Conservation (phyloP, 2,888 invertebrate genomes). For the Drosophila recens region DNA sequence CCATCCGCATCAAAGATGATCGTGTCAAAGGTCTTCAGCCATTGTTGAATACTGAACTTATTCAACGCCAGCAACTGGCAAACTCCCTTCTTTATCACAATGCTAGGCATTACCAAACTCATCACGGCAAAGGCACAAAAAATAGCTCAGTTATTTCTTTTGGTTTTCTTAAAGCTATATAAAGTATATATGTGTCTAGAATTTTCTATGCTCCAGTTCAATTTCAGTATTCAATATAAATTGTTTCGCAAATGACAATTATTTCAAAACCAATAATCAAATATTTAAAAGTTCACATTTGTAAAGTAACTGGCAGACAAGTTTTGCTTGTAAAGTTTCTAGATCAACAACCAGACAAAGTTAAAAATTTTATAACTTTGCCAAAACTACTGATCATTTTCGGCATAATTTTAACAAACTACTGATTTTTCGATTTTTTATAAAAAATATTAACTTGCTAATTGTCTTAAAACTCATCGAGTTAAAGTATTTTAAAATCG, state of each 20-base stretch:
- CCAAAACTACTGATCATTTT: too few relatives aligned
- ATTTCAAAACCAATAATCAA: not conserved
- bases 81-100: slow-evolving; percentile 40
- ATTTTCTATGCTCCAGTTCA: not conserved
- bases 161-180: not conserved
- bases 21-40: slow-evolving; percentile 60
- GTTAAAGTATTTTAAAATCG: too few relatives aligned
- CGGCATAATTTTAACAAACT: too few relatives aligned
- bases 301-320: too few relatives aligned
- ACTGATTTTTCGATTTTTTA: too few relatives aligned
- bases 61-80: slow-evolving; percentile 55
- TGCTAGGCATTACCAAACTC: slow-evolving; percentile 28
- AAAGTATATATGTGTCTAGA: not conserved
- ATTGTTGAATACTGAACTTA: slow-evolving; percentile 46
- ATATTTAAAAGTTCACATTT: not conserved
- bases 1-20: slow-evolving; percentile 58
- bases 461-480: too few relatives aligned
- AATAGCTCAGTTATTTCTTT: not conserved
- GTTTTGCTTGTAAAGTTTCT: too few relatives aligned
- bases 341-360: too few relatives aligned
- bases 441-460: too few relatives aligned
- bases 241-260: not conserved
- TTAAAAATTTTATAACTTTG: too few relatives aligned
- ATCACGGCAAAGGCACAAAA: slow-evolving; percentile 12
- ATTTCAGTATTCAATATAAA: not conserved